These are phyloP conservation scores for Mormyrus lacerda DNA, from an alignment of 2,113 vertebrate species.

Conservation along the genomic window DNA sequence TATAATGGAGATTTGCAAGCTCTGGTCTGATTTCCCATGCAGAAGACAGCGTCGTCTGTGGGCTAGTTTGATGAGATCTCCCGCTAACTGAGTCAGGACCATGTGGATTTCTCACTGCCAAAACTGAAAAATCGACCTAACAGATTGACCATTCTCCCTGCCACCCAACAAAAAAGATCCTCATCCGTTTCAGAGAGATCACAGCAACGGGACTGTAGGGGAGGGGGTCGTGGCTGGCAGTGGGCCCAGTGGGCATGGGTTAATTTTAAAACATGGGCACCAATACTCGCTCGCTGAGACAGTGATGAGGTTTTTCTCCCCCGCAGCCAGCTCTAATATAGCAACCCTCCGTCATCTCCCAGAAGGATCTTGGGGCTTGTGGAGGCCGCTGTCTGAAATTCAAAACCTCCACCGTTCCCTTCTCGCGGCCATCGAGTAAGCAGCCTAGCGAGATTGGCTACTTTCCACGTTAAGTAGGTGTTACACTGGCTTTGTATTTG, in stretches of 20 bases:
- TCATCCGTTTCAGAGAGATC: background rate
- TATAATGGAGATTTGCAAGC: background rate
- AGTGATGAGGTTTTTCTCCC: slow-evolving; percentile 4
- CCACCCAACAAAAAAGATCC: background rate
- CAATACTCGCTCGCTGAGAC: background rate
- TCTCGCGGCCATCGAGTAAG: background rate
- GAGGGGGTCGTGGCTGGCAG: background rate
- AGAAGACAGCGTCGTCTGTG: background rate
- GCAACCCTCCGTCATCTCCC: background rate
- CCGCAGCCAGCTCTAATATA: background rate
- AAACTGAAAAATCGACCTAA: background rate
- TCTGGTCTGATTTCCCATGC: background rate
- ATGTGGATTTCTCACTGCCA: background rate
- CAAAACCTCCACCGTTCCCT: background rate
- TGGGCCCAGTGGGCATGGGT: background rate
- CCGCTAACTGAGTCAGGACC: background rate
- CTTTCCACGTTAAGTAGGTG: slow-evolving; percentile 1
- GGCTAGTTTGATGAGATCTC: slow-evolving; percentile 1
- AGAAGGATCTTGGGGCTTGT: background rate
- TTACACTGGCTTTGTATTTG: background rate
- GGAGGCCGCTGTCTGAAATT: slow-evolving; percentile 4
- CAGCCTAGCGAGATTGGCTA: background rate
- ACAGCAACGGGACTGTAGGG: background rate
- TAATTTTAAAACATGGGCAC: background rate
- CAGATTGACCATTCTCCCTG: background rate